A percentile compares a stretch with the other conserved stretches of the same genome.
Conservation (phyloP, 2,888 invertebrate species). For the Lasioglossum zephyrum region DNA sequence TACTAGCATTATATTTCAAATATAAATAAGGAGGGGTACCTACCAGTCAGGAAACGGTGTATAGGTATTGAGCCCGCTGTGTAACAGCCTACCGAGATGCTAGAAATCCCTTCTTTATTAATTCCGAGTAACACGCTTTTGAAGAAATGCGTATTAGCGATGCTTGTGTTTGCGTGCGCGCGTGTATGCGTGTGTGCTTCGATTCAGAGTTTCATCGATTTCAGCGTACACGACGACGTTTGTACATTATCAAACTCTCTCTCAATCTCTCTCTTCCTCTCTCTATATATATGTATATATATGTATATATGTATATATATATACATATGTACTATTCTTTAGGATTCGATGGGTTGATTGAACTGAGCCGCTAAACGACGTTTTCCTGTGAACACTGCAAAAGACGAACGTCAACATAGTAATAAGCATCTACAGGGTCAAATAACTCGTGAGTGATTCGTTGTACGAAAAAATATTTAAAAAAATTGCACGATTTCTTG, state of each 20-base stretch:
- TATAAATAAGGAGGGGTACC: conserved; percentile 63
- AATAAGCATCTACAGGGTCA: background rate
- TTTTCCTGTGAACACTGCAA: conserved; percentile 81
- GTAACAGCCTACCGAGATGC: conserved; percentile 53
- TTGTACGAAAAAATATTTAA: too few relatives aligned
- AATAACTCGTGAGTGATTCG: too few relatives aligned
- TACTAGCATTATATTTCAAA: conserved; percentile 38
- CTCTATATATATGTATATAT: background rate
- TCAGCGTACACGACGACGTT: conserved; percentile 16
- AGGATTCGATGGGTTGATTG: conserved; percentile 76
- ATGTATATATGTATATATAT: too few relatives aligned
- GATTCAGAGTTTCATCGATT: conserved; percentile 13
- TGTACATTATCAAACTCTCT: conserved; percentile 11
- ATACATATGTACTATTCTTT: conserved; percentile 11
- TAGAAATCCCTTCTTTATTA: conserved; percentile 37
- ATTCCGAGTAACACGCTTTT: conserved; percentile 23
- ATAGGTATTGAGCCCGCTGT: conserved; percentile 63
- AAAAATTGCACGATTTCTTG: too few relatives aligned
- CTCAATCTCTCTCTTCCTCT: background rate
- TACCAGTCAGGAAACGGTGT: conserved; percentile 61
- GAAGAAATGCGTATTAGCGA: background rate
- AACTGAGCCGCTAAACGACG: conserved; percentile 85
- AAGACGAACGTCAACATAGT: conserved; percentile 6
- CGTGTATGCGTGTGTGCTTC: background rate
- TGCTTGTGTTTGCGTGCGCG: background rate